Percentiles rank a stretch among this genome's conserved stretches.
These are phyloP conservation scores for Arion vulgaris DNA, from an alignment of 1,140 invertebrate genomes.

Conservation along the genomic window DNA sequence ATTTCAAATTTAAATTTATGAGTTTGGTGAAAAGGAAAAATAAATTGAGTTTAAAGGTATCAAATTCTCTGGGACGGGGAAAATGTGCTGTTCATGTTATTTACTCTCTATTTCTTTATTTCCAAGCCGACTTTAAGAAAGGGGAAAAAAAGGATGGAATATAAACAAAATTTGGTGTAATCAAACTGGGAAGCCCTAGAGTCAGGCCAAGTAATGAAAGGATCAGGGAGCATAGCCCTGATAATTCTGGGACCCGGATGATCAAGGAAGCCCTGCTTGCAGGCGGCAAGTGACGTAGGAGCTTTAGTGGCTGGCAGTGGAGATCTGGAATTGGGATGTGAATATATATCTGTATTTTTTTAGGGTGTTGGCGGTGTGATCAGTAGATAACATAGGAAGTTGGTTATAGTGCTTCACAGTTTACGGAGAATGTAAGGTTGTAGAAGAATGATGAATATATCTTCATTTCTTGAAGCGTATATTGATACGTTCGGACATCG, in stretches of 20 bases:
- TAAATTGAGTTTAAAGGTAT: constrained; percentile 6
- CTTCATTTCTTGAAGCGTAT: too few species aligned
- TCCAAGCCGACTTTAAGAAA: not conserved
- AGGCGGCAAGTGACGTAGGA: not conserved
- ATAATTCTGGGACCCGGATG: not conserved
- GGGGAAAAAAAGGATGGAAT: constrained; percentile 4
- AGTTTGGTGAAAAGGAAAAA: not conserved
- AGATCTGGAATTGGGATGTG: not conserved
- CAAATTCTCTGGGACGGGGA: not conserved
- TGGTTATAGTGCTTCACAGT: too few species aligned
- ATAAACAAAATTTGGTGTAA: constrained; percentile 33
- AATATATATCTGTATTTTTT: not conserved
- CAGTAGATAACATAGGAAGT: too few species aligned
- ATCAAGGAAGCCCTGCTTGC: constrained; percentile 12
- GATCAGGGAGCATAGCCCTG: constrained; percentile 18
- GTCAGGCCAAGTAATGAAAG: constrained; percentile 27
- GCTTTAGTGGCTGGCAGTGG: not conserved
- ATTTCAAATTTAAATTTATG: not conserved
- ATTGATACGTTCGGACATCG: too few species aligned
- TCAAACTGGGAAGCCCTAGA: constrained; percentile 21
- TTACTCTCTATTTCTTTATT: not conserved
- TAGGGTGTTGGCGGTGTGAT: not conserved
- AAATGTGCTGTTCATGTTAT: not conserved
- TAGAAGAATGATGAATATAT: too few species aligned
- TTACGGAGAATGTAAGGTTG: too few species aligned